phyloP scores from a whole-genome alignment of 1,140 invertebrate species.

The Drosophila subpulchrella region DNA sequence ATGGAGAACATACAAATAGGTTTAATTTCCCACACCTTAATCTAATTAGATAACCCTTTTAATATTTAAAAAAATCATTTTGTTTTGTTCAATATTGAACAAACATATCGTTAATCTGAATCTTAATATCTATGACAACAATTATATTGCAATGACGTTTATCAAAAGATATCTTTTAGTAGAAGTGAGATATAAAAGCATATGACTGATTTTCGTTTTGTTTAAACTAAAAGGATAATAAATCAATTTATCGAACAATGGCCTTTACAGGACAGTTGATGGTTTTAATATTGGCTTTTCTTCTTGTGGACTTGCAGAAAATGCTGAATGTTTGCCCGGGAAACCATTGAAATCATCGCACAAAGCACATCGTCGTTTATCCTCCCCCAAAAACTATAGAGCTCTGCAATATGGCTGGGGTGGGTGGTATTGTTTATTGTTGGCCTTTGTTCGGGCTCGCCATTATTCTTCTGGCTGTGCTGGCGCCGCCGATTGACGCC shows the following conservation, averaged over 20 bases:
- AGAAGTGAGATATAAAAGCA: no score
- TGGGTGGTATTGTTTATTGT: constrained; percentile 52
- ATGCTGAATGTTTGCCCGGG: constrained; percentile 41
- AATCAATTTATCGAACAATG: neutral
- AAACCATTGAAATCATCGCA: constrained; percentile 39
- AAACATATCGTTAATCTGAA: no score
- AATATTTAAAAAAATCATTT: no score
- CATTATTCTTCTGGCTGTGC: constrained; percentile 57
- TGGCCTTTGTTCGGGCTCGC: constrained; percentile 61
- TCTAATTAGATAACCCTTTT: no score
- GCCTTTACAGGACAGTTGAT: constrained; percentile 4
- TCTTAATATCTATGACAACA: no score
- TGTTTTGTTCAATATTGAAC: no score
- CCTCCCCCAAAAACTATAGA: constrained; percentile 36
- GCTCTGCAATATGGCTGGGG: constrained; percentile 59
- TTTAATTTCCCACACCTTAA: no score
- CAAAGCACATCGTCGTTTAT: constrained; percentile 42
- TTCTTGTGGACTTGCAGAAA: constrained; percentile 52
- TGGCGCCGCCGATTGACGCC: constrained; percentile 45
- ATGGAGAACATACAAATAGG: no score
- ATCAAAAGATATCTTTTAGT: no score
- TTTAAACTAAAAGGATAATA: neutral
- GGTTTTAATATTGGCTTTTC: neutral
- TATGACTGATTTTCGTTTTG: no score
- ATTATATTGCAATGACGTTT: no score